These are phyloP conservation scores for Tinea semifulvella DNA, from an alignment of 2,888 invertebrate species.

Conservation along the genomic window DNA sequence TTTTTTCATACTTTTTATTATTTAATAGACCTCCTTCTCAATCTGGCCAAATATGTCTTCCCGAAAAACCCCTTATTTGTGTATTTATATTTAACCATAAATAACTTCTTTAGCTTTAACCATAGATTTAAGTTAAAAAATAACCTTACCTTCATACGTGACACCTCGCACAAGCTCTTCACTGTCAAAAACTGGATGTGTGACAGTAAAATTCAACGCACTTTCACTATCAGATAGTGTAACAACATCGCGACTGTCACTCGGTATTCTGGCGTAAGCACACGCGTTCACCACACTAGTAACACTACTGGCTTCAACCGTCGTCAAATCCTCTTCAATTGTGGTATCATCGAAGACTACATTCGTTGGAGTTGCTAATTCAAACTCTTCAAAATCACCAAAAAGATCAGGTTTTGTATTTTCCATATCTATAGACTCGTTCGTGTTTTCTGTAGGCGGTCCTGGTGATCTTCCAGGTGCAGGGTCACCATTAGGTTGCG, in stretches of 20 bases:
- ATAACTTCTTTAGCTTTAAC: too few species aligned
- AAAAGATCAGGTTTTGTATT: neutral
- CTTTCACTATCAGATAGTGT: slow-evolving; percentile 46
- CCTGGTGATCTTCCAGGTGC: slow-evolving; percentile 74
- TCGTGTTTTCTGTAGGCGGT: slow-evolving; percentile 42
- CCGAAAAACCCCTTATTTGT: too few species aligned
- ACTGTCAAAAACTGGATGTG: slow-evolving; percentile 59
- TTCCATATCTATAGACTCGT: neutral
- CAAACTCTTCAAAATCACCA: slow-evolving; percentile 25
- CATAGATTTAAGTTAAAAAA: too few species aligned
- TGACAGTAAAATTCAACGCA: slow-evolving; percentile 58
- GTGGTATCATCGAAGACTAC: slow-evolving; percentile 36
- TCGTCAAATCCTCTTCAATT: slow-evolving; percentile 29
- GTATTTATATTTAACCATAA: too few species aligned
- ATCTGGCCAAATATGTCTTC: too few species aligned
- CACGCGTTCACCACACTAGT: slow-evolving; percentile 38
- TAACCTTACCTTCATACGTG: slow-evolving; percentile 63
- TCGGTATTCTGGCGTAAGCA: slow-evolving; percentile 49
- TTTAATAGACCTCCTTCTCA: too few species aligned
- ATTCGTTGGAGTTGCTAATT: slow-evolving; percentile 24
- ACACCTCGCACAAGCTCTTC: slow-evolving; percentile 61
- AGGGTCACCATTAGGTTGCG: slow-evolving; percentile 67
- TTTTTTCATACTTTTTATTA: too few species aligned
- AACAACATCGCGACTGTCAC: slow-evolving; percentile 51
- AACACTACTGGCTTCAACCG: slow-evolving; percentile 27